phyloP scores from a whole-genome alignment of 1,140 invertebrate species.

The Doryteuthis pealeii region DNA sequence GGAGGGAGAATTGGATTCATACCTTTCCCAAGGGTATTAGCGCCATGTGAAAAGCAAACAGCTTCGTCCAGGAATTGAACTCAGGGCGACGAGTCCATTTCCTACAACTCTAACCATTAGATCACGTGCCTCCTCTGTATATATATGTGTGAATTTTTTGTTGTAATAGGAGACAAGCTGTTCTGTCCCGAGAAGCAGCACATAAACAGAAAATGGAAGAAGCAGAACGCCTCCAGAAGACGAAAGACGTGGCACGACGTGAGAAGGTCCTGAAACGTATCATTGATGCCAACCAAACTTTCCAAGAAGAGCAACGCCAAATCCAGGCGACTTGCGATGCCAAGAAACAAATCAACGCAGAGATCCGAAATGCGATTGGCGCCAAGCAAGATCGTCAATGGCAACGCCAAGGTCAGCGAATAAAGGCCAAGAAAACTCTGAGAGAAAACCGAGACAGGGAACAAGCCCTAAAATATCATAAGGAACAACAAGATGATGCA shows the following conservation, averaged over 20 bases:
- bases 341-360: slow-evolving; percentile 47
- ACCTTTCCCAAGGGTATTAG: too few species aligned
- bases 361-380: slow-evolving; percentile 42
- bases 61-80: too few species aligned
- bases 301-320: slow-evolving; percentile 44
- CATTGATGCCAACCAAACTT: slow-evolving; percentile 11
- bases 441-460: slow-evolving; percentile 44
- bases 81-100: too few species aligned
- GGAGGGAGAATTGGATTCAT: too few species aligned
- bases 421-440: slow-evolving; percentile 40
- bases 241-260: background rate
- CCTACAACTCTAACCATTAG: too few species aligned
- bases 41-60: too few species aligned
- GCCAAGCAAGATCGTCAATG: slow-evolving; percentile 37
- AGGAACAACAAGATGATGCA: slow-evolving; percentile 33
- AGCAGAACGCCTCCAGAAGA: background rate
- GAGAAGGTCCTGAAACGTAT: background rate
- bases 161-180: too few species aligned
- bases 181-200: background rate
- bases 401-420: slow-evolving; percentile 37
- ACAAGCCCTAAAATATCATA: slow-evolving; percentile 28
- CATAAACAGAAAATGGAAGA: background rate
- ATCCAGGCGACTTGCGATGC: slow-evolving; percentile 44
- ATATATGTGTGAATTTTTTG: too few species aligned
- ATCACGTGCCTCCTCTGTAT: too few species aligned